Evolutionary conservation across 1,140 invertebrate genomes (phyloP), one percentile per base, ranked within the genome.

Genomic region (Lordiphosa mommai): DNA sequence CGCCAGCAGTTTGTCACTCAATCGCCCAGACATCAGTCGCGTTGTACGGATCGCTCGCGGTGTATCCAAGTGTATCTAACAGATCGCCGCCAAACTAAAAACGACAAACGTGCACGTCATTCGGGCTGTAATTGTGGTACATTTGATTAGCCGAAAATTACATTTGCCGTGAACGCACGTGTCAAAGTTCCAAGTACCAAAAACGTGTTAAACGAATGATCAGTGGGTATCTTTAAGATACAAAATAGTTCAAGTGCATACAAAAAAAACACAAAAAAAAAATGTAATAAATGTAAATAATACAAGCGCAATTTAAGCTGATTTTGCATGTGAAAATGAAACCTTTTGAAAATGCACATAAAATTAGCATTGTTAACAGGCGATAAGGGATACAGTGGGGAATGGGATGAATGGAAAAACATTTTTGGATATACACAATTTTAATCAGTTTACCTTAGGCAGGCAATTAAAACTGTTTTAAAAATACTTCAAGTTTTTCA

Each of bases 1-100:
- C 51, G 76, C 61, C 44, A 84, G 76, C 76, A 82, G 76, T 82
- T 82, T 82, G 76, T 84, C 76, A 82, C 71, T 82, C 76, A 82
- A 82, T 82, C 76, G 76, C 71, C 58, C 67, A 68, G 76, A 65
- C 73, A 82, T 80, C 76, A 77, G 77, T 76, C 76, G 76, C 76
- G 66, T 72, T 77, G 77, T 67, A 43, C 59, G 37, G 53, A 61
- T 59, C 29, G 50, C 16, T 38, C 30, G 37, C 36, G 58, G 48
- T 38, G 32, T 20, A 50, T 23, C 14, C 34, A 20, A 36, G 27
- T 49, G 73, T 71, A 82, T 80, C 76, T 76, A 43, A 43, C 38
- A 49, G 61, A 67, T 71, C 82, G 38, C 51, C 51, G 14, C 36
- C 33, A 43, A 56, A 63, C 29, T 17, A 3, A 50, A 55, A 46